Base-by-base conservation (phyloP, 2,113 vertebrate species). In the Ageneiosus marmoratus region DNA sequence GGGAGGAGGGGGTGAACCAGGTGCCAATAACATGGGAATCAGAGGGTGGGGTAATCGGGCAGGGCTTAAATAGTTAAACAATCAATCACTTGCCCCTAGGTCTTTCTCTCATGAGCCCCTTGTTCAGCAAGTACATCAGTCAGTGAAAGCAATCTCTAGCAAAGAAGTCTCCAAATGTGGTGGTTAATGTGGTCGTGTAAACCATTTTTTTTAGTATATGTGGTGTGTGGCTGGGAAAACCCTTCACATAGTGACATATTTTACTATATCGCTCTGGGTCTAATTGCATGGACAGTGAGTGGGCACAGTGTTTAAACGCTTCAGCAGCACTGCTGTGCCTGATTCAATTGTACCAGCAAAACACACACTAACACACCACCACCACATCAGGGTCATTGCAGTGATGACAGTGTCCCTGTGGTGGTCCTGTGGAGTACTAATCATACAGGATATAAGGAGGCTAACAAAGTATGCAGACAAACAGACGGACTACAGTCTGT, bases 21-120 rank as follows among this genome's bases (percentile, higher is more conserved):
- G 29, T 46, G 20, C 55, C 63, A 56, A 56, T 83, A 86, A 86
- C 81, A 62, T 56, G 60, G 20, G 60, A 77, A 79, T 48, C 85
- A 89, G 78, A 88, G 88, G 87, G 82, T 81, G 29, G 80, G 60
- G 50, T 37, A 77, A 69, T 85, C 32, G 16, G 79, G 82, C 50
- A 32, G 58, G 74, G 37, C 27, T 60, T 83, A 53, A 77, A 65
- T 20, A 83, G 22, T 20, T 37, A 32, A 51, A 27, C 32, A 37
- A 79, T 50, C 48, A 62, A 78, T 77, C 7, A 76, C 18, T 56
- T 70, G 70, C 74, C 67, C 37, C 11, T n/a, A 55, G 32, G 65
- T 77, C 50, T 72, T 81, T 29, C 29, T 22, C 29, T 20, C n/a
- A 72, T 32, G n/a, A 77, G 46, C 72, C 55, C n/a, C 56, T 65